Evolutionary conservation across 2,113 vertebrate genomes (phyloP).

Genomic region (Budorcas taxicolor): DNA sequence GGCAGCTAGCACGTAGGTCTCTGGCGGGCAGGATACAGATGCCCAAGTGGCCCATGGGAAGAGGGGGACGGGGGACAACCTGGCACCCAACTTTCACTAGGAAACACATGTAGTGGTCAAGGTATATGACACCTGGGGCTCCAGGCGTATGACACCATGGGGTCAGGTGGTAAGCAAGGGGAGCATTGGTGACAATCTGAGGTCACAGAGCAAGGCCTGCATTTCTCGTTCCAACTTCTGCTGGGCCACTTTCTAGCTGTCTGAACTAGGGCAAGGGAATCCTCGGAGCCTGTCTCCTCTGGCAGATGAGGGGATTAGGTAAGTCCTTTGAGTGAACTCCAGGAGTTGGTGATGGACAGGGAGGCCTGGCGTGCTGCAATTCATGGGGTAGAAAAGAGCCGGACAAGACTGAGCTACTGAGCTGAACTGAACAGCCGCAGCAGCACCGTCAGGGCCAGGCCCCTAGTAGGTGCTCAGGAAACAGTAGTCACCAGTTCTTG

Average conservation of each 20-base stretch:
- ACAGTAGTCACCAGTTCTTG: neutral
- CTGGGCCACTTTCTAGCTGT: neutral
- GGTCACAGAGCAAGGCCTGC: neutral
- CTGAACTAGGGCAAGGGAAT: neutral
- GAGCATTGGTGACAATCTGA: neutral
- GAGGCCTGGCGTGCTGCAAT: no score
- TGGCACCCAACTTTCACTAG: neutral
- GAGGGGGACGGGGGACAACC: no score
- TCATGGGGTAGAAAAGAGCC: no score
- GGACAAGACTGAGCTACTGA: no score
- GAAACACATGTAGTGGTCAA: neutral
- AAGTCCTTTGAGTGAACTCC: neutral
- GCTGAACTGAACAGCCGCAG: no score
- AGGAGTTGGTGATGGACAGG: no score
- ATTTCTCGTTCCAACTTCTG: neutral
- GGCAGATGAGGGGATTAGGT: rapidly evolving
- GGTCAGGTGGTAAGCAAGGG: neutral
- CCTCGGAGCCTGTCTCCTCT: no score
- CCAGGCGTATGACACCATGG: rapidly evolving
- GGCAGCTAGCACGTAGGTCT: neutral
- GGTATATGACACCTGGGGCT: neutral
- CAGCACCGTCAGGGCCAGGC: no score
- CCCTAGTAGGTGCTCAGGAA: neutral
- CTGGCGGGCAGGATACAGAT: neutral
- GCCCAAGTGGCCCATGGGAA: neutral